phyloP scores from a whole-genome alignment of 2,797 vertebrate species.

The Triplophysa bombifrons region DNA sequence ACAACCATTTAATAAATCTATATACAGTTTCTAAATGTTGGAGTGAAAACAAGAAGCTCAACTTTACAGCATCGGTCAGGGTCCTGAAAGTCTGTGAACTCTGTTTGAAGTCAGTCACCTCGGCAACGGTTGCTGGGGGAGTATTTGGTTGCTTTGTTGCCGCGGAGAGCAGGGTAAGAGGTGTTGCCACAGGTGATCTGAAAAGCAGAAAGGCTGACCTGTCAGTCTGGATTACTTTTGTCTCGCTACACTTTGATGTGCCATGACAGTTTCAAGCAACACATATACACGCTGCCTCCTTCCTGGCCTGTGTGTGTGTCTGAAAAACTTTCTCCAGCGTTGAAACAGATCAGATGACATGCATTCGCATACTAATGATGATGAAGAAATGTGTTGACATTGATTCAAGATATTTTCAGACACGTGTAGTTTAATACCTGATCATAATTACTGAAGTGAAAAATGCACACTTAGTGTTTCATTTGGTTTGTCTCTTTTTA shows the following conservation, averaged over 20 bases:
- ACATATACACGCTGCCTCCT: neutral
- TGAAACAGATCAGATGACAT: neutral
- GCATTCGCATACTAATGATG: conserved; percentile 14
- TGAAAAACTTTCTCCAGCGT: neutral
- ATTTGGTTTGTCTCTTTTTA: neutral
- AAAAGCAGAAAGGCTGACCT: conserved; percentile 62
- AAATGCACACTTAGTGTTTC: no score
- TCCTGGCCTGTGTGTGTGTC: conserved; percentile 17
- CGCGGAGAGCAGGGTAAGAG: conserved; percentile 52
- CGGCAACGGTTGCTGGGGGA: conserved; percentile 48
- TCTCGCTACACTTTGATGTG: conserved; percentile 68
- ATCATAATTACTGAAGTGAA: no score
- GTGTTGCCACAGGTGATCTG: conserved; percentile 61
- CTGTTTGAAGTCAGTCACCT: conserved; percentile 22
- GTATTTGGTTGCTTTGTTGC: conserved; percentile 66
- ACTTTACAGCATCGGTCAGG: neutral
- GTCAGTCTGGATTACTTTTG: conserved; percentile 72
- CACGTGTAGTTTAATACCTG: no score
- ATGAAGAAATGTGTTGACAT: neutral
- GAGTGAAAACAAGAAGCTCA: neutral
- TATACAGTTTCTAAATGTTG: neutral
- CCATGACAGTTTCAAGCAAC: conserved; percentile 62
- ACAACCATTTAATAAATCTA: no score
- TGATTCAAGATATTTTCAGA: no score
- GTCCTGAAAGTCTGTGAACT: conserved; percentile 2